A percentile compares a stretch with the other conserved stretches of the same genome.
Conservation (phyloP, 2,888 invertebrate genomes). For the Pseudococcus longispinus region DNA sequence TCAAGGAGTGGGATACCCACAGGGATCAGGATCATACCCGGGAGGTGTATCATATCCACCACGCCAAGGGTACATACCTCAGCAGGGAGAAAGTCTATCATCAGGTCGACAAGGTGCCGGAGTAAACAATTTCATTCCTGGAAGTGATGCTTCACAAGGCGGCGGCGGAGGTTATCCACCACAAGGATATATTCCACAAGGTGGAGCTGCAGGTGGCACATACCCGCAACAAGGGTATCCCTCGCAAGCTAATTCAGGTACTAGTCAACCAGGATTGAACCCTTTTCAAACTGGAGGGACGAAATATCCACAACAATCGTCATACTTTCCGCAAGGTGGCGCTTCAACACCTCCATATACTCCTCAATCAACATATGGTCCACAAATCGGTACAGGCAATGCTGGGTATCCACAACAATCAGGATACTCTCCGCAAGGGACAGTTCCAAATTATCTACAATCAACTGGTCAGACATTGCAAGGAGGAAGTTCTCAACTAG, state of each 20-base stretch:
- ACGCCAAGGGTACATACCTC: too few relatives aligned
- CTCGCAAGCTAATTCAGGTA: too few relatives aligned
- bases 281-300: background rate
- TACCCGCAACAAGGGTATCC: background rate
- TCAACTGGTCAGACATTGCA: background rate
- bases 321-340: background rate
- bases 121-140: too few relatives aligned
- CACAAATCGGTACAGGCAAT: background rate
- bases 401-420: background rate
- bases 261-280: background rate
- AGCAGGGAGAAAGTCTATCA: too few relatives aligned
- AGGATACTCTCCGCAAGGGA: background rate
- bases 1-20: background rate
- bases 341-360: background rate
- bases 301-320: background rate
- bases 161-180: background rate
- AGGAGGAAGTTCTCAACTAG: background rate
- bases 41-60: background rate
- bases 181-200: constrained; percentile 17
- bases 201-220: background rate
- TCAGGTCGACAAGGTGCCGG: too few relatives aligned
- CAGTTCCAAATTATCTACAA: background rate
- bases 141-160: too few relatives aligned
- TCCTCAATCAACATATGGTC: background rate
- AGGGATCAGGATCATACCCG: background rate